These are phyloP conservation scores for Chaunax sp. DNA, from an alignment of 2,797 vertebrate species.

Conservation along the genomic window DNA sequence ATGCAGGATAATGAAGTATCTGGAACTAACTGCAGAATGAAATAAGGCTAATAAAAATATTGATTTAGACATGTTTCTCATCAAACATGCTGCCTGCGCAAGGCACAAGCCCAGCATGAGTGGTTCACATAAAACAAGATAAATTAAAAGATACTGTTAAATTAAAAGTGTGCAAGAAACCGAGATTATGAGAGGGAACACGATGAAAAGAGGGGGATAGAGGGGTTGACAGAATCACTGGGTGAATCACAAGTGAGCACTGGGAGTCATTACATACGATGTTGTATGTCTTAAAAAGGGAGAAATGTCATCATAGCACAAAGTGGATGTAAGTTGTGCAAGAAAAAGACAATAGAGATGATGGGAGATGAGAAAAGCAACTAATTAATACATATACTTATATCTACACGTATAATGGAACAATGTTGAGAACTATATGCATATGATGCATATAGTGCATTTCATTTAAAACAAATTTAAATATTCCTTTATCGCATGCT, in stretches of 20 bases:
- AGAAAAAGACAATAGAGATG: constrained; percentile 26
- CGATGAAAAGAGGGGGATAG: constrained; percentile 26
- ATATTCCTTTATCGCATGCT: not conserved
- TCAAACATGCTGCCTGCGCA: constrained; percentile 65
- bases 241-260: constrained; percentile 48
- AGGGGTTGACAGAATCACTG: constrained; percentile 62
- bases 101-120: constrained; percentile 68
- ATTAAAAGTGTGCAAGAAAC: constrained; percentile 73
- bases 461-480: constrained; percentile 17
- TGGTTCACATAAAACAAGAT: constrained; percentile 80
- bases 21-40: constrained; percentile 52
- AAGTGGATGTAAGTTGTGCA: constrained; percentile 58
- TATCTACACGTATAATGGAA: not conserved
- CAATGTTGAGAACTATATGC: not conserved
- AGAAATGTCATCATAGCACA: constrained; percentile 65
- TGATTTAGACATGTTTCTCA: constrained; percentile 77
- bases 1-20: constrained; percentile 64
- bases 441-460: constrained; percentile 2
- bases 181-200: constrained; percentile 63
- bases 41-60: constrained; percentile 72
- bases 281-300: constrained; percentile 52
- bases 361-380: constrained; percentile 27
- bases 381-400: constrained; percentile 24
- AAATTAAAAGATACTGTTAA: constrained; percentile 81
- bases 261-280: constrained; percentile 73